These are phyloP conservation scores for Theodoxus fluviatilis DNA, from an alignment of 2,888 invertebrate species.

Conservation along the genomic window DNA sequence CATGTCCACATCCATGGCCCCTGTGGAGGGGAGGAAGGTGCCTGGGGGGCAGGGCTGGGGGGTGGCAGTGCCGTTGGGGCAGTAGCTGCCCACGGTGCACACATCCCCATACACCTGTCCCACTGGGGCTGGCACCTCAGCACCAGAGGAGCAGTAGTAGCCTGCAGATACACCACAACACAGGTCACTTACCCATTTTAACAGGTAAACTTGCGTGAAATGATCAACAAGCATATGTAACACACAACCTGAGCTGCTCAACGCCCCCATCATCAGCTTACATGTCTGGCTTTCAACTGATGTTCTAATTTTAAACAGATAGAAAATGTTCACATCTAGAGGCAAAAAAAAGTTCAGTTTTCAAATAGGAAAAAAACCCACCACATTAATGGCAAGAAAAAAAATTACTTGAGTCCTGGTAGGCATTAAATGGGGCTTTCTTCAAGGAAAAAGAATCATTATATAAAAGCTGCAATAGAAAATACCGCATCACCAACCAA, in stretches of 20 bases:
- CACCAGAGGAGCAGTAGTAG: constrained; percentile 51
- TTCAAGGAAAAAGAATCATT: too few species aligned
- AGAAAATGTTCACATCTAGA: neutral
- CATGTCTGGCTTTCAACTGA: too few species aligned
- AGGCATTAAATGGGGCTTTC: too few species aligned
- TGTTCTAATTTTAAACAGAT: neutral
- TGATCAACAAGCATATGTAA: too few species aligned
- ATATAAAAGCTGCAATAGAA: too few species aligned
- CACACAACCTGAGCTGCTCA: too few species aligned
- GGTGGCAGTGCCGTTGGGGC: constrained; percentile 55
- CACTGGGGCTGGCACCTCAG: constrained; percentile 47
- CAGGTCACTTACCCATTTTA: too few species aligned
- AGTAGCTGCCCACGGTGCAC: constrained; percentile 58
- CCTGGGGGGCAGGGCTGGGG: constrained; percentile 57
- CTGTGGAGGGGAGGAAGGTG: constrained; percentile 49
- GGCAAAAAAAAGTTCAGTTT: neutral
- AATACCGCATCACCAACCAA: too few species aligned
- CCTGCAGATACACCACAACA: constrained; percentile 47
- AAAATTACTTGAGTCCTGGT: too few species aligned
- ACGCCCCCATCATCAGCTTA: too few species aligned
- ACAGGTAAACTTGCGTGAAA: too few species aligned
- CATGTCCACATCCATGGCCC: constrained; percentile 45
- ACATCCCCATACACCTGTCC: constrained; percentile 49
- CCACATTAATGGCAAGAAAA: too few species aligned
- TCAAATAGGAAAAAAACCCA: neutral